phyloP scores from a whole-genome alignment of 2,888 invertebrate genomes.

The Xestia rhomboidea region DNA sequence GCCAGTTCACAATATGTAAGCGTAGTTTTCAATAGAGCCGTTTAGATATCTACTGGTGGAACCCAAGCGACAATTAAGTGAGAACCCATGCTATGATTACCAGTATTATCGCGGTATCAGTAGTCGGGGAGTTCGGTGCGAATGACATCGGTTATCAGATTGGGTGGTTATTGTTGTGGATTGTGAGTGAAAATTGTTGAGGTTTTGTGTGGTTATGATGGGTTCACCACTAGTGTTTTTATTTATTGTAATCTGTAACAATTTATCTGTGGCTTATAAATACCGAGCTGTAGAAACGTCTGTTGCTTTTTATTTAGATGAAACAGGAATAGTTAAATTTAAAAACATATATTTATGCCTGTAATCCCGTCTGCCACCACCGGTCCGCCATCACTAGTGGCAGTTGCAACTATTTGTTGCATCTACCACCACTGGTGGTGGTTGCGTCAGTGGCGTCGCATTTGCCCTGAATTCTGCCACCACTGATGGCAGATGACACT shows the following conservation, averaged over 20 bases:
- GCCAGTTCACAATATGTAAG: conserved; percentile 88
- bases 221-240: background rate
- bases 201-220: background rate
- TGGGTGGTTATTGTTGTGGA: conserved; percentile 17
- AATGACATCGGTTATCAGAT: conserved; percentile 15
- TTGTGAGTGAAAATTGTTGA: background rate
- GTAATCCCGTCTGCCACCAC: no score
- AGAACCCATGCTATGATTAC: conserved; percentile 64
- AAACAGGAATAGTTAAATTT: background rate
- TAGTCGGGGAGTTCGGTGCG: conserved; percentile 30
- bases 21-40: conserved; percentile 73
- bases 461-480: no score
- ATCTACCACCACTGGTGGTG: no score
- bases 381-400: no score
- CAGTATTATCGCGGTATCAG: conserved; percentile 43
- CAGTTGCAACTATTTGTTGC: no score
- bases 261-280: background rate
- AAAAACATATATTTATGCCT: background rate
- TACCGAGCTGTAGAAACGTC: background rate
- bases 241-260: background rate
- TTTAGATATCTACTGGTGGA: conserved; percentile 68
- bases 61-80: conserved; percentile 68
- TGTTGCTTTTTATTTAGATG: background rate
- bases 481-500: no score
- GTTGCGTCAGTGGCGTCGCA: no score